phyloP scores from a whole-genome alignment of 2,797 vertebrate species.

The Notolepis coatsorum region DNA sequence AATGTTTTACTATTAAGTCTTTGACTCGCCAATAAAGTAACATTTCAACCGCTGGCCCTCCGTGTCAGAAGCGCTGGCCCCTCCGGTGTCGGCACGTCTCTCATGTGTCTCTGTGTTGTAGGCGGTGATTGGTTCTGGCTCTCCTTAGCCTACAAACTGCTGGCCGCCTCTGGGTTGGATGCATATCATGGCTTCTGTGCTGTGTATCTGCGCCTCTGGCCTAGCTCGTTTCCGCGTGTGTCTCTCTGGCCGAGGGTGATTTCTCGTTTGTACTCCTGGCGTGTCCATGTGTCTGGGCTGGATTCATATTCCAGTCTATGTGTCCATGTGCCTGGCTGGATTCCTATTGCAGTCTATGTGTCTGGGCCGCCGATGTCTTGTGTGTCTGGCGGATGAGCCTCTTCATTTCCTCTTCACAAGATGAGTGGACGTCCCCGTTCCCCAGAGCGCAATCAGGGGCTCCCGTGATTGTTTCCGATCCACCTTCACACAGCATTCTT shows the following conservation, averaged over 20 bases:
- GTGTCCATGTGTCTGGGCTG: constrained; percentile 55
- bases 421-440: neutral
- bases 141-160: constrained; percentile 37
- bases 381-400: constrained; percentile 49
- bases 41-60: too few species aligned
- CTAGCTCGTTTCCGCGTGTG: constrained; percentile 33
- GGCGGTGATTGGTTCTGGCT: constrained; percentile 42
- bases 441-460: constrained; percentile 3
- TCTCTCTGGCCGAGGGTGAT: constrained; percentile 54
- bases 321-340: constrained; percentile 47
- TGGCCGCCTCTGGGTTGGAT: constrained; percentile 50
- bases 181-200: constrained; percentile 55
- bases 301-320: constrained; percentile 56
- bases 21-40: too few species aligned
- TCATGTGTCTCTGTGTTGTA: neutral
- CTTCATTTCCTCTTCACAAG: constrained; percentile 44
- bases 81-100: too few species aligned
- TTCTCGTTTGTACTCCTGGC: constrained; percentile 58
- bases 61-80: neutral
- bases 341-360: constrained; percentile 5
- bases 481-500: neutral
- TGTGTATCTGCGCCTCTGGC: constrained; percentile 66
- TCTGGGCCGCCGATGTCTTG: too few species aligned
- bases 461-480: constrained; percentile 8
- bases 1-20: too few species aligned